Base-by-base conservation (phyloP, 2,888 invertebrate species). In the Ethmia dodecea region DNA sequence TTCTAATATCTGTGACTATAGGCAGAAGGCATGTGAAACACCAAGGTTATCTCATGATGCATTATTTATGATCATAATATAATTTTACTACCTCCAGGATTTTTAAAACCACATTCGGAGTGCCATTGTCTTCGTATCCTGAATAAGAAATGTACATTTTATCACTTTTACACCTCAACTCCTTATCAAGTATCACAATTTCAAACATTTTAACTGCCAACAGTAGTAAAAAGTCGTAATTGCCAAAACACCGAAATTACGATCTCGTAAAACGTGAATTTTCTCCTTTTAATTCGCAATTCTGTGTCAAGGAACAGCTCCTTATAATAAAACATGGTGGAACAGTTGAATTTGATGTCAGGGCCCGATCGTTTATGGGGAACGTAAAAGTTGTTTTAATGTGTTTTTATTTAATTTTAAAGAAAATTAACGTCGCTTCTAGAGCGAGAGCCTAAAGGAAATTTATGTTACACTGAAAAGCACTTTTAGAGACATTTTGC, bases 361-460 rank as follows among this genome's bases (percentile, higher is more conserved):
- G 52, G 45, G 50, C 54, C 35, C 56, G 60, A 66, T 68, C 62
- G 59, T 63, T 66, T 59, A 52, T 49, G 42, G 45, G 51, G 45
- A 51, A 59, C 63, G 58, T 67, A 66, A 68, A 73, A 65, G 54
- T 55, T 55, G 56, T 47, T 65, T 74, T 72, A 70, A 74, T 64
- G 67, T 59, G 55, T 58, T 65, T 55, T 35, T 35, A 24, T 38
- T 34, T 35, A 24, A 24, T 35, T 38, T 31, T 25, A 49, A 50
- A 63, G 56, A 63, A 68, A 67, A 71, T 71, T 67, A 69, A 70
- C 60, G 64, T 66, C 62, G 62, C 65, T 64, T 60, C 61, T 65
- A 56, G 52, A 50, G 47, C 22, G 22, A 22, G 9, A 9, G 4
- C 9, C n/a, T n/a, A n/a, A n/a, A n/a, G n/a, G n/a, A n/a, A n/a